These are phyloP conservation scores for Leptopilina boulardi DNA, from an alignment of 1,140 invertebrate genomes.

Conservation along the genomic window DNA sequence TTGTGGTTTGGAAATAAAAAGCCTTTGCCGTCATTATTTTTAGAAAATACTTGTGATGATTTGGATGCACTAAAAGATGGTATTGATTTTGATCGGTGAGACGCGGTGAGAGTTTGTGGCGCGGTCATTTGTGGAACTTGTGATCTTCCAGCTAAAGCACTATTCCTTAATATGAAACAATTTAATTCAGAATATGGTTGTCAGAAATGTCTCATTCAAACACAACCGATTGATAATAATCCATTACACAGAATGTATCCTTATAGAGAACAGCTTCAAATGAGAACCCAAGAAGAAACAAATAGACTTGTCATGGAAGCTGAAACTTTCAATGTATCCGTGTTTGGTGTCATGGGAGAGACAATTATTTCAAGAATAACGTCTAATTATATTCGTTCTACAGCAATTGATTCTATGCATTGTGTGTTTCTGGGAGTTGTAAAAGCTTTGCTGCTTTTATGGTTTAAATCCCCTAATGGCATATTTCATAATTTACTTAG, in stretches of 20 bases:
- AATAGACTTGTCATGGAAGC: background rate
- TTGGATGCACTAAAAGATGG: conserved; percentile 35
- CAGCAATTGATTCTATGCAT: conserved; percentile 38
- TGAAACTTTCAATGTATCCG: background rate
- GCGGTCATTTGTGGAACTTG: conserved; percentile 37
- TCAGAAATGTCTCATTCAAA: too few species aligned
- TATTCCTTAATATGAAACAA: conserved; percentile 40
- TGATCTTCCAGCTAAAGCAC: conserved; percentile 42
- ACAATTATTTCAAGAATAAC: background rate
- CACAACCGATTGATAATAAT: too few species aligned
- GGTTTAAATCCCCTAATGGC: conserved; percentile 38
- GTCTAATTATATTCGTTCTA: conserved; percentile 28
- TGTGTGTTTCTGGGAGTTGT: conserved; percentile 37
- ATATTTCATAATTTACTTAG: conserved; percentile 32
- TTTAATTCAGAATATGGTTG: conserved; percentile 41
- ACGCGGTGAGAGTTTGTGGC: conserved; percentile 7
- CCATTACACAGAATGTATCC: background rate
- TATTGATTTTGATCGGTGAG: background rate
- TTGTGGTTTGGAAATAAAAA: conserved; percentile 47
- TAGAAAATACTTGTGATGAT: background rate
- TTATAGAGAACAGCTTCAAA: background rate
- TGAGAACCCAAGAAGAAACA: background rate
- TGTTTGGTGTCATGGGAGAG: background rate
- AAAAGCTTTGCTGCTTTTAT: conserved; percentile 47
- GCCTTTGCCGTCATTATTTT: conserved; percentile 34